Percentiles rank a stretch among this genome's conserved stretches.
Evolutionary conservation across 2,113 vertebrate genomes (phyloP).

Genomic region (Tautogolabrus adspersus): DNA sequence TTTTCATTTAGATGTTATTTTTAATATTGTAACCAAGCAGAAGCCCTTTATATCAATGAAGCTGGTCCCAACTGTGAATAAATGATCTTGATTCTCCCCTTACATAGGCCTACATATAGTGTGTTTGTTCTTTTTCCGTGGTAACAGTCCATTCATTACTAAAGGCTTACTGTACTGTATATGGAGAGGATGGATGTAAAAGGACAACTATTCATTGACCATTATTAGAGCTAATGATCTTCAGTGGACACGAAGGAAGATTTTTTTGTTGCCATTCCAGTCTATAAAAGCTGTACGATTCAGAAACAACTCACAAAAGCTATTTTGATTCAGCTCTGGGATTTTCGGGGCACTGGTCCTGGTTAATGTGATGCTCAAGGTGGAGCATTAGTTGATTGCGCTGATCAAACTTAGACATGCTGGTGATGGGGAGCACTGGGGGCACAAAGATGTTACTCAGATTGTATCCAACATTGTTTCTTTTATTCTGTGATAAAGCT

Average conservation of each 20-base stretch:
- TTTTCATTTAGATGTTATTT: slow-evolving; percentile 18
- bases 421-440: slow-evolving; percentile 20
- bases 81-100: not conserved
- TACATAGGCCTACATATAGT: slow-evolving; percentile 15
- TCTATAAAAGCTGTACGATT: not conserved
- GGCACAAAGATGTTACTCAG: slow-evolving; percentile 3
- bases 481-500: slow-evolving; percentile 37
- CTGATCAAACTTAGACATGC: slow-evolving; percentile 34
- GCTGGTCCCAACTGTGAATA: too few species aligned
- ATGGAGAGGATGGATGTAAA: slow-evolving; percentile 41
- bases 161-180: not conserved
- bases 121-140: not conserved
- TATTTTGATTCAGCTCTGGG: not conserved
- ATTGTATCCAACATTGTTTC: slow-evolving; percentile 37
- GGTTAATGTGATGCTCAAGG: slow-evolving; percentile 47
- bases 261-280: not conserved
- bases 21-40: slow-evolving; percentile 1
- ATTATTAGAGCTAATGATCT: slow-evolving; percentile 53
- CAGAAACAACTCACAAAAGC: too few species aligned
- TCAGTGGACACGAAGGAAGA: slow-evolving; percentile 16
- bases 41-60: not conserved
- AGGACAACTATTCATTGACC: slow-evolving; percentile 42
- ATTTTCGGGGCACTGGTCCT: slow-evolving; percentile 16
- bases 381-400: slow-evolving; percentile 30
- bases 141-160: not conserved